Evolutionary conservation across 2,113 vertebrate species (phyloP).

Genomic region (Tautogolabrus adspersus): DNA sequence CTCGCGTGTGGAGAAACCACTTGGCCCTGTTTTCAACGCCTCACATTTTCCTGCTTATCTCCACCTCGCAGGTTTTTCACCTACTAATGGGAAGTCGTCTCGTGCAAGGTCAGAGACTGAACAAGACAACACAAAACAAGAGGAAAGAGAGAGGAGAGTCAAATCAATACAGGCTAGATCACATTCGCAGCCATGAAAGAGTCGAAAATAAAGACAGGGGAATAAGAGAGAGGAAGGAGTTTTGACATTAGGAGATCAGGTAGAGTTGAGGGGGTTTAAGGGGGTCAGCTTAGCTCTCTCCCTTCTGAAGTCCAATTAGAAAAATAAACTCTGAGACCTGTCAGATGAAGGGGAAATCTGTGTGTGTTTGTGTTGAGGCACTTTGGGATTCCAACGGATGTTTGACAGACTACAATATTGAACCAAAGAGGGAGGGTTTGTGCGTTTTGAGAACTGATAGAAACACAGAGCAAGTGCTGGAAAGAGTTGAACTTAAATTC

Average conservation of each 20-base stretch:
- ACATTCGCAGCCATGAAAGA: conserved; percentile 41
- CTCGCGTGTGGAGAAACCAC: not conserved
- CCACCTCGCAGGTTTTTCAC: conserved; percentile 8
- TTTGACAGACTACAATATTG: conserved; percentile 8
- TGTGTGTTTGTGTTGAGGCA: not conserved
- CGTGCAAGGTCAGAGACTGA: conserved; percentile 27
- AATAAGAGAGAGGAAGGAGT: conserved; percentile 10
- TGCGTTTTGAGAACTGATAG: conserved; percentile 19
- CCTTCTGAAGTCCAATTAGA: conserved; percentile 64
- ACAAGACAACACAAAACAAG: conserved; percentile 7
- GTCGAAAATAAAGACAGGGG: conserved; percentile 2
- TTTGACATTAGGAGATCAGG: conserved; percentile 33
- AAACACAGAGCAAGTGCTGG: conserved; percentile 4
- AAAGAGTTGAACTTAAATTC: conserved; percentile 4
- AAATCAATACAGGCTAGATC: conserved; percentile 62
- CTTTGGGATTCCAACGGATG: conserved; percentile 23
- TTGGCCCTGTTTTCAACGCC: not conserved
- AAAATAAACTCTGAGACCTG: conserved; percentile 58
- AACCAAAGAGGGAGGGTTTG: not conserved
- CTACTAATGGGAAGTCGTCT: not conserved
- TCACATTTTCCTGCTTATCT: conserved; percentile 25
- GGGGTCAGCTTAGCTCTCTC: conserved; percentile 33
- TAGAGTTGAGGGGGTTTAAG: conserved; percentile 45
- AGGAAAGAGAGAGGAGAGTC: not conserved
- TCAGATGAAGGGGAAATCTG: conserved; percentile 14